Conservation (phyloP, 2,113 vertebrate species). For the Clarias macrocephalus region DNA sequence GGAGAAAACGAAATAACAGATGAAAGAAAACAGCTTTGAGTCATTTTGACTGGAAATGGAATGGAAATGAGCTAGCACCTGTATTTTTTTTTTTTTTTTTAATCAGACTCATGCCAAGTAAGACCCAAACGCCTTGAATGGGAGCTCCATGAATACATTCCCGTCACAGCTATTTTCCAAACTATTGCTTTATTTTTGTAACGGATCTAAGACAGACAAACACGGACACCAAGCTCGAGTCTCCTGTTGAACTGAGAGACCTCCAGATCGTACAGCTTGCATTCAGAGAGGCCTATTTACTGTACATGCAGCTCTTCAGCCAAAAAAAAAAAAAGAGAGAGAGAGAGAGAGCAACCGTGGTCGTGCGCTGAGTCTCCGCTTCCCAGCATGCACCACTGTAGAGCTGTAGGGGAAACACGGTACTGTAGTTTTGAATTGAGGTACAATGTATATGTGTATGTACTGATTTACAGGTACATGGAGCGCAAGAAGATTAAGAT, state of each 20-base stretch:
- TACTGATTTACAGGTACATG: conserved; percentile 34
- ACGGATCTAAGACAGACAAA: conserved; percentile 16
- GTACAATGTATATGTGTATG: conserved; percentile 50
- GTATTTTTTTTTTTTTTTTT: not conserved
- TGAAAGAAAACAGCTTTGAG: not conserved
- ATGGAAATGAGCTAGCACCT: not conserved
- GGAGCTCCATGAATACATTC: conserved; percentile 31
- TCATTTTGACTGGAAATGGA: conserved; percentile 40
- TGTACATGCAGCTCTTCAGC: conserved; percentile 75
- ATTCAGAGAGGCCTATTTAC: conserved; percentile 76
- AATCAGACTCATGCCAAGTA: conserved; percentile 29
- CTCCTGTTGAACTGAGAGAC: conserved; percentile 47
- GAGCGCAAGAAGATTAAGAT: not conserved
- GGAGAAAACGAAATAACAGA: not conserved
- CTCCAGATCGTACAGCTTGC: conserved; percentile 59
- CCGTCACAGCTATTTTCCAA: conserved; percentile 38
- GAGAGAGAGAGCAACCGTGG: conserved; percentile 22
- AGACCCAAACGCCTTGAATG: not conserved
- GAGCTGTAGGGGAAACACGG: conserved; percentile 58
- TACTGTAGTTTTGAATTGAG: conserved; percentile 66
- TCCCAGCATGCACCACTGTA: conserved; percentile 69
- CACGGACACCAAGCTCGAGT: conserved; percentile 46
- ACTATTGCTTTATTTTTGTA: conserved; percentile 48
- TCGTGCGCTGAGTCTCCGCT: conserved; percentile 58
- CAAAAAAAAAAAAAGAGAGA: conserved; percentile 57